Conservation (phyloP, 2,797 vertebrate genomes). For the Decapterus maruadsi region DNA sequence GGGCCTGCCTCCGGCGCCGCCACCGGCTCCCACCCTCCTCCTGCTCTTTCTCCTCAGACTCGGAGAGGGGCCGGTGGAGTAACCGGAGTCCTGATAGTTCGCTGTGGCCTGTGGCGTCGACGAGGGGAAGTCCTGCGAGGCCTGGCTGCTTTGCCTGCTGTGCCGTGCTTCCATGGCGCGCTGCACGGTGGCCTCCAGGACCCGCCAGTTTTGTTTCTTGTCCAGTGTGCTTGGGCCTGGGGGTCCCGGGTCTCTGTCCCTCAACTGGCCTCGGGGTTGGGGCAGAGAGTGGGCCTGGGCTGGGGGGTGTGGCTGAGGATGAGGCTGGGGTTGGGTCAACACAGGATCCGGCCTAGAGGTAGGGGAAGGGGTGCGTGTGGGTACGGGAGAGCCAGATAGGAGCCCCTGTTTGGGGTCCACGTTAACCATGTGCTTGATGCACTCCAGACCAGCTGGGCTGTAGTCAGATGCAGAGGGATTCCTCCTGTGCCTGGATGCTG, state of each 20-base stretch:
- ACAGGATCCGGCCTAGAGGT: slow-evolving; percentile 68
- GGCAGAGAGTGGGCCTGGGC: slow-evolving; percentile 68
- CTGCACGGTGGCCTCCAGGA: slow-evolving; percentile 89
- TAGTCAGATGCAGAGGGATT: slow-evolving; percentile 89
- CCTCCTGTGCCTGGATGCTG: slow-evolving; percentile 84
- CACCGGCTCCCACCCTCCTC: slow-evolving; percentile 82
- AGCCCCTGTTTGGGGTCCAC: slow-evolving; percentile 86
- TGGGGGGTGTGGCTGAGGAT: slow-evolving; percentile 62
- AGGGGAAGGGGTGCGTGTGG: slow-evolving; percentile 76
- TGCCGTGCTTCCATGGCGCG: slow-evolving; percentile 91
- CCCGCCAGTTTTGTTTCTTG: slow-evolving; percentile 91
- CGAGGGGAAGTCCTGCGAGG: slow-evolving; percentile 88
- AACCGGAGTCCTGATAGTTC: slow-evolving; percentile 94
- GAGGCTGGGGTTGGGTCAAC: slow-evolving; percentile 52
- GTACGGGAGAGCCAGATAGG: slow-evolving; percentile 71
- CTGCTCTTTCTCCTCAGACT: slow-evolving; percentile 91
- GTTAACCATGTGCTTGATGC: slow-evolving; percentile 94
- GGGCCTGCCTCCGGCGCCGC: slow-evolving; percentile 81
- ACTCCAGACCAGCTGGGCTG: slow-evolving; percentile 92
- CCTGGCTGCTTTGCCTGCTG: slow-evolving; percentile 89
- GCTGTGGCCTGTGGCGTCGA: slow-evolving; percentile 78
- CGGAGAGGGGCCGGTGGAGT: slow-evolving; percentile 93
- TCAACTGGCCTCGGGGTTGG: slow-evolving; percentile 67
- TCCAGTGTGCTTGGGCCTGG: slow-evolving; percentile 82
- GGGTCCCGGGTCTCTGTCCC: slow-evolving; percentile 74